A percentile compares a stretch with the other conserved stretches of the same genome.
phyloP scores from a whole-genome alignment of 1,140 invertebrate genomes.

The Samia ricini region DNA sequence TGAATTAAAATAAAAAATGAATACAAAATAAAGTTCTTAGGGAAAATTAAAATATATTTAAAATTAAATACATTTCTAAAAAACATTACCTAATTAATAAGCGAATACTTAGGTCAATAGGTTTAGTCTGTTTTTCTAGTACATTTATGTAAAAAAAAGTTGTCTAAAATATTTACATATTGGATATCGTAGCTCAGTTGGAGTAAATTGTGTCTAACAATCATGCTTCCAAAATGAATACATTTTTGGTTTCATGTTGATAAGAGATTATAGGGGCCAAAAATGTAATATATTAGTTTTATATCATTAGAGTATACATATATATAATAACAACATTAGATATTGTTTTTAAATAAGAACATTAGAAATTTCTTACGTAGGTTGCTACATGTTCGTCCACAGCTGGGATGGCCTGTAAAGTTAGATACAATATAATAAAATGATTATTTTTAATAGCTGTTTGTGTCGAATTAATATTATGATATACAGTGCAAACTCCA shows the following conservation, averaged over 20 bases:
- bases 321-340: conserved; percentile 42
- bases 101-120: conserved; percentile 27
- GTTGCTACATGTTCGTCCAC: conserved; percentile 11
- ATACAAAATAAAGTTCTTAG: background rate
- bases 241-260: conserved; percentile 32
- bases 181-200: conserved; percentile 32
- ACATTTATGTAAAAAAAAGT: conserved; percentile 64
- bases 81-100: conserved; percentile 54
- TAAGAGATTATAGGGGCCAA: conserved; percentile 18
- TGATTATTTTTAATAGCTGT: background rate
- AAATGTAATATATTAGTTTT: conserved; percentile 20
- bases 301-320: conserved; percentile 27
- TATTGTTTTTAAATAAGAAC: conserved; percentile 40
- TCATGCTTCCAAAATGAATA: conserved; percentile 43
- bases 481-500: no score
- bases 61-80: conserved; percentile 34
- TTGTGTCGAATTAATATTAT: background rate
- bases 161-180: conserved; percentile 57
- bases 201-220: conserved; percentile 51
- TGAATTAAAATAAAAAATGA: no score
- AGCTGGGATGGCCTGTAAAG: conserved; percentile 8
- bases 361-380: conserved; percentile 22
- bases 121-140: conserved; percentile 37
- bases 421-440: conserved; percentile 30
- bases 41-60: background rate